Evolutionary conservation across 2,888 invertebrate genomes (phyloP).

Genomic region (Tenthredo scrophulariae): DNA sequence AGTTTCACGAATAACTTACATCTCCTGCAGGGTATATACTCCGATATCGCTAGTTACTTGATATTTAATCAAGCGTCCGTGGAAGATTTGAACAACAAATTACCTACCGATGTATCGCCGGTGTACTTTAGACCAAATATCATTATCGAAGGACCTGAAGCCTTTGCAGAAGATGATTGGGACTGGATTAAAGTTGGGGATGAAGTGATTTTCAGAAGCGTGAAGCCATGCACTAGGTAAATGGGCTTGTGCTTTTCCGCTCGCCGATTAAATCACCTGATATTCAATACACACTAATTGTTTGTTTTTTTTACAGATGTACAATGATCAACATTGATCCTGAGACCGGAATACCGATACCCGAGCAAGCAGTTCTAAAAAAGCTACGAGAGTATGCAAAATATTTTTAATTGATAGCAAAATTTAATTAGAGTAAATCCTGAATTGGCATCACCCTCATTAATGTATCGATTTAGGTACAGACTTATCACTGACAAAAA

Average conservation of each 20-base stretch:
- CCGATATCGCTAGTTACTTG: constrained; percentile 80
- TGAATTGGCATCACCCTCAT: not conserved
- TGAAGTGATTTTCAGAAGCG: constrained; percentile 78
- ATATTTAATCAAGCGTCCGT: constrained; percentile 80
- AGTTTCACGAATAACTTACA: constrained; percentile 42
- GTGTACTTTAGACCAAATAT: constrained; percentile 82
- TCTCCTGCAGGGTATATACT: constrained; percentile 77
- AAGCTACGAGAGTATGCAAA: constrained; percentile 16
- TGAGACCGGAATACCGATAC: constrained; percentile 29
- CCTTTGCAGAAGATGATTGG: constrained; percentile 81
- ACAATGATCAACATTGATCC: constrained; percentile 31
- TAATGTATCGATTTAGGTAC: constrained; percentile 60
- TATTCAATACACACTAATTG: not conserved
- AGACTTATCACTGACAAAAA: constrained; percentile 64
- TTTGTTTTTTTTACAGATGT: constrained; percentile 22
- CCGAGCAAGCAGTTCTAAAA: constrained; percentile 17
- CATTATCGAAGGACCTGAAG: constrained; percentile 77
- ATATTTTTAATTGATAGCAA: not conserved
- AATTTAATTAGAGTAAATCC: not conserved
- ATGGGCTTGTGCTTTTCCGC: not conserved
- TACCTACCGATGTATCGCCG: constrained; percentile 76
- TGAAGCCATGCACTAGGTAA: constrained; percentile 78
- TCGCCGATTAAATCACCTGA: not conserved
- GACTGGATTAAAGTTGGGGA: constrained; percentile 81
- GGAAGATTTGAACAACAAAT: constrained; percentile 78